phyloP scores from a whole-genome alignment of 2,797 vertebrate species.

The Pangasius krempfi region DNA sequence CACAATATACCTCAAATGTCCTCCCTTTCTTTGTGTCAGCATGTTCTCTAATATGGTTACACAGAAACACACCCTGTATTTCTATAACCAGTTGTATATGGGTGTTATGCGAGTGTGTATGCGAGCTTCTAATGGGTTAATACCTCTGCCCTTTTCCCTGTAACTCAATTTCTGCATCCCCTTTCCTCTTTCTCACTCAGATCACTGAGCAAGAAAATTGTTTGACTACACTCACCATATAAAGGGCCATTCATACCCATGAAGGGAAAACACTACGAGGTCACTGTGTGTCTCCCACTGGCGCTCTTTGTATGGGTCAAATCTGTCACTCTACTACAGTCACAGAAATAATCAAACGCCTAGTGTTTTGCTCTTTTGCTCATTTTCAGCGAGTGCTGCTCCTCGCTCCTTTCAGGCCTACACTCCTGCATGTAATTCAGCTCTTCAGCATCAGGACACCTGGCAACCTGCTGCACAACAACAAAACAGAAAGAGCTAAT shows the following conservation, averaged over 20 bases:
- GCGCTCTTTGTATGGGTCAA: background rate
- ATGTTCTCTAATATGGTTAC: background rate
- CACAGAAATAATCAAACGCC: background rate
- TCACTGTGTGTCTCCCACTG: background rate
- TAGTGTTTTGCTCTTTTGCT: background rate
- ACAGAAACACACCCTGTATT: background rate
- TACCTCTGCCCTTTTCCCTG: background rate
- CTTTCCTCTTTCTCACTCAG: background rate
- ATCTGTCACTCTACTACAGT: background rate
- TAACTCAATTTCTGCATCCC: background rate
- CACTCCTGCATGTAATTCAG: background rate
- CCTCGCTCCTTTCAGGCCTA: background rate
- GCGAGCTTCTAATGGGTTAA: background rate
- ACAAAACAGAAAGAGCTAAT: background rate
- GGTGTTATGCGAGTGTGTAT: background rate
- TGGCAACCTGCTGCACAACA: background rate
- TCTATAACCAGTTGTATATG: background rate
- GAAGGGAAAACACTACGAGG: background rate
- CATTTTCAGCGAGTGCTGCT: background rate
- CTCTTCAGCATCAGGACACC: background rate
- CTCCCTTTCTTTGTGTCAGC: constrained; percentile 9
- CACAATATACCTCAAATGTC: constrained; percentile 1
- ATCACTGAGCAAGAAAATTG: constrained; percentile 8
- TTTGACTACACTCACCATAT: constrained; percentile 5
- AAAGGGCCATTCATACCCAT: constrained; percentile 20